Evolutionary conservation across 2,888 invertebrate genomes (phyloP), one percentile per base, ranked within the genome.

Genomic region (Cephalotes varians): DNA sequence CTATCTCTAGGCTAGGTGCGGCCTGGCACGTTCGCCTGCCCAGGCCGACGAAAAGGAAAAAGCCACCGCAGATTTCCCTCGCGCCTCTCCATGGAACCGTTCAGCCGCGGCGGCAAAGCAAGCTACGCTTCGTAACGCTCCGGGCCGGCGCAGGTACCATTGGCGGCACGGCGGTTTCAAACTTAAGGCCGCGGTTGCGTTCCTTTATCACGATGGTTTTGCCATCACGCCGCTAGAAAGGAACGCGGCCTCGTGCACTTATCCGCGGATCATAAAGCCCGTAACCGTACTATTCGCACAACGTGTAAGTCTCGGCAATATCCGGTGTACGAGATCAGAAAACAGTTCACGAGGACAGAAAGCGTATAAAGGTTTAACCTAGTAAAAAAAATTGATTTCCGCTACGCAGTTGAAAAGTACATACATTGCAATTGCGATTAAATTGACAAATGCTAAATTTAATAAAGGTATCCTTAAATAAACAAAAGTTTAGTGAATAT

Each of bases 181-280:
- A 83, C 64, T 84, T 83, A 28, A 71, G 54, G 28, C 54, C 74
- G 76, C 51, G 72, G 47, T 82, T 56, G 73, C 83, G 86, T 88
- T 85, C 83, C 88, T 90, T 91, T 91, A 91, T 91, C 90, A 88
- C 87, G 89, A 90, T 86, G 90, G 86, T 91, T 91, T 92, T 91
- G 88, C 91, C 88, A 91, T 89, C 90, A 88, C 84, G 89, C 85
- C 86, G 84, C 82, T 87, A 86, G 91, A 90, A 90, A 91, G 90
- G 90, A 89, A 89, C 88, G 87, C 87, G 86, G 77, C 71, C 77
- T 79, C 77, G 71, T 86, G 79, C 81, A 79, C 81, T 87, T 84
- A 82, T 85, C 77, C 85, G 85, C 73, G 85, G 86, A 89, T 91
- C 91, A 89, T 92, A 92, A 92, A 92, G 88, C 90, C 87, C 86